Percentiles rank a stretch among this genome's conserved stretches.
phyloP scores from a whole-genome alignment of 2,797 vertebrate genomes.

The Argyrosomus regius region DNA sequence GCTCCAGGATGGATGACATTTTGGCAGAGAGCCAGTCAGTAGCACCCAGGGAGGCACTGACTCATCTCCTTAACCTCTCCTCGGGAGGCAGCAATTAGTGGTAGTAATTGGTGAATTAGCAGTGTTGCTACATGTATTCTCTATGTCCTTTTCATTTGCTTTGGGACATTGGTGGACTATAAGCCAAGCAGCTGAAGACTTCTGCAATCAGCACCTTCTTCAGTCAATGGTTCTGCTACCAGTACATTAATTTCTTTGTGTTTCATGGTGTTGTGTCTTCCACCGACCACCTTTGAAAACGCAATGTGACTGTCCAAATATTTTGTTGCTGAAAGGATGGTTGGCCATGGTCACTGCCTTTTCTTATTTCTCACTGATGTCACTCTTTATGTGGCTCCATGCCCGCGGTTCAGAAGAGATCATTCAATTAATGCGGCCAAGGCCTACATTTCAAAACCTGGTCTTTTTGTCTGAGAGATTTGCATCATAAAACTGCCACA shows the following conservation, averaged over 20 bases:
- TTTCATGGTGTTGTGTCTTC: slow-evolving; percentile 27
- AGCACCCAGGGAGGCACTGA: slow-evolving; percentile 76
- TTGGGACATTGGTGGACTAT: slow-evolving; percentile 6
- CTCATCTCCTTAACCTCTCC: slow-evolving; percentile 85
- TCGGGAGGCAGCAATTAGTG: slow-evolving; percentile 82
- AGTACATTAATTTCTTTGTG: neutral
- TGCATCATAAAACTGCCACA: slow-evolving; percentile 81
- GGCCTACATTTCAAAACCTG: slow-evolving; percentile 72
- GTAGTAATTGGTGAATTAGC: slow-evolving; percentile 85
- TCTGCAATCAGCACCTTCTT: slow-evolving; percentile 9
- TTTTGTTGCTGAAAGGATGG: slow-evolving; percentile 28
- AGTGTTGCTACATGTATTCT: slow-evolving; percentile 55
- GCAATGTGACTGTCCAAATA: slow-evolving; percentile 32
- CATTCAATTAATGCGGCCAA: slow-evolving; percentile 80
- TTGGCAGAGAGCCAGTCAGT: slow-evolving; percentile 76
- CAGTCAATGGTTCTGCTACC: slow-evolving; percentile 7
- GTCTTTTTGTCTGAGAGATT: slow-evolving; percentile 76
- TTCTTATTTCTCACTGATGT: slow-evolving; percentile 49
- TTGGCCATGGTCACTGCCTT: slow-evolving; percentile 29
- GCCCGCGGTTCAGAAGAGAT: slow-evolving; percentile 59
- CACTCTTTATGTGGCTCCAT: slow-evolving; percentile 49
- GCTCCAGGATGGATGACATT: slow-evolving; percentile 82
- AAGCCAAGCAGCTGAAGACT: slow-evolving; percentile 1
- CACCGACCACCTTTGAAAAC: slow-evolving; percentile 18
- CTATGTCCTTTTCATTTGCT: slow-evolving; percentile 35